Evolutionary conservation across 1,140 invertebrate genomes (phyloP).

Genomic region (Brachionus rubens): DNA sequence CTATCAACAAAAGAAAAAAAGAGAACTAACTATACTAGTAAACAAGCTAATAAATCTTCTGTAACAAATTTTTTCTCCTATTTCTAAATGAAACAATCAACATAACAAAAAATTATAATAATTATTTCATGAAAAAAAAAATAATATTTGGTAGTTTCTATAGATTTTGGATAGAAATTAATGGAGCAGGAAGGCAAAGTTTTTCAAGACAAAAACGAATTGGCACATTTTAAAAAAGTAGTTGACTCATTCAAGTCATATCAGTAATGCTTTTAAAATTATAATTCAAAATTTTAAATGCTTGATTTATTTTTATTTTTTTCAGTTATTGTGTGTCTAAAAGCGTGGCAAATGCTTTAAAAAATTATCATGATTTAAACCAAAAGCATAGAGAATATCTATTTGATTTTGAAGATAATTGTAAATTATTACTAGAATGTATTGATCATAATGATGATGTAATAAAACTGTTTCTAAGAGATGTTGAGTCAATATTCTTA

Average conservation of each 20-base stretch:
- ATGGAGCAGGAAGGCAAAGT: background rate
- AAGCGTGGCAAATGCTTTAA: constrained; percentile 18
- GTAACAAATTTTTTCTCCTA: too few species aligned
- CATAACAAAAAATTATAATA: too few species aligned
- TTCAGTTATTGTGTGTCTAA: constrained; percentile 12
- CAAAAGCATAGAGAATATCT: background rate
- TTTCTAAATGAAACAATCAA: constrained; percentile 14
- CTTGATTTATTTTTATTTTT: background rate
- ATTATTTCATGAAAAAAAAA: background rate
- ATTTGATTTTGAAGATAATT: constrained; percentile 26
- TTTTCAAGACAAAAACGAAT: constrained; percentile 29
- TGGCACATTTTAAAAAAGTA: constrained; percentile 15
- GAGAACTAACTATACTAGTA: too few species aligned
- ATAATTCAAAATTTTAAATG: background rate
- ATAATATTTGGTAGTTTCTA: constrained; percentile 20
- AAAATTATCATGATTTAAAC: background rate
- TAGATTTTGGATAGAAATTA: background rate
- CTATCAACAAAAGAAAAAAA: too few species aligned
- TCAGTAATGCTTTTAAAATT: background rate
- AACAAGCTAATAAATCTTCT: too few species aligned
- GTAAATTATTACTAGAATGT: constrained; percentile 30
- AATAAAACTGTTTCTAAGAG: constrained; percentile 7
- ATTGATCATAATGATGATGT: constrained; percentile 3
- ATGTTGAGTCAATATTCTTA: constrained; percentile 2
- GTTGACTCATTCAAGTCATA: constrained; percentile 24